These are phyloP conservation scores for Virgularia gustaviana DNA, from an alignment of 92 coral and sea anemone species.

Conservation along the genomic window DNA sequence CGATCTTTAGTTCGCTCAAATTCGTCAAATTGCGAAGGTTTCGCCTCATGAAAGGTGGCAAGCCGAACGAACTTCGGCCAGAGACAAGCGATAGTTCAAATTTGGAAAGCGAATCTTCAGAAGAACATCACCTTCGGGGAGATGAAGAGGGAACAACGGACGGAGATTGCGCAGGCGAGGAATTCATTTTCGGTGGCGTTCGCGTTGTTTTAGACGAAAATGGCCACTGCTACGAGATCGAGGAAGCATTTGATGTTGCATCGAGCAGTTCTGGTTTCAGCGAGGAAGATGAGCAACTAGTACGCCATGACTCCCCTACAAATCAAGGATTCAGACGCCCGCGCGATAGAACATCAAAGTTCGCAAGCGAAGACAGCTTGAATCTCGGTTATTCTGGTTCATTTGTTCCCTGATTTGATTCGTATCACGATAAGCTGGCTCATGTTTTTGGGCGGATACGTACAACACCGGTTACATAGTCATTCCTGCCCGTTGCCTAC, in stretches of 20 bases:
- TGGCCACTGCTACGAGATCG: constrained; percentile 20
- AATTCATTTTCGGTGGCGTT: constrained; percentile 31
- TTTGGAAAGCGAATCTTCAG: constrained; percentile 11
- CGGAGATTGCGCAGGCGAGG: constrained; percentile 6
- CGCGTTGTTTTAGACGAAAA: constrained; percentile 34
- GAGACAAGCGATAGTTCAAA: constrained; percentile 26
- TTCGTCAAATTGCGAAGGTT: constrained; percentile 18
- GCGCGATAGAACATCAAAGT: neutral
- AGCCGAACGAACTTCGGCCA: neutral
- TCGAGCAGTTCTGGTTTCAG: neutral
- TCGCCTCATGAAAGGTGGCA: constrained; percentile 16
- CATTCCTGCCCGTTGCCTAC: too few relatives aligned
- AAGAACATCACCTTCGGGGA: neutral
- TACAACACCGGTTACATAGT: too few relatives aligned
- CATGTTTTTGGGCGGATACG: too few relatives aligned
- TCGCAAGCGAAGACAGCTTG: constrained; percentile 26
- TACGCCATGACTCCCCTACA: too few relatives aligned
- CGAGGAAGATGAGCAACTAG: constrained; percentile 25
- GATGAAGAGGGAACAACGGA: neutral
- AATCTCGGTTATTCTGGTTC: constrained; percentile 32
- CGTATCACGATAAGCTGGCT: too few relatives aligned
- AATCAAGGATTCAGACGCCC: neutral
- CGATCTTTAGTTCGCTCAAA: constrained; percentile 14
- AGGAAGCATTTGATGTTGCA: constrained; percentile 4
- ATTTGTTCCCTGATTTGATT: constrained; percentile 9